These are phyloP conservation scores for Lasioglossum morio DNA, from an alignment of 2,888 invertebrate species.

Conservation along the genomic window DNA sequence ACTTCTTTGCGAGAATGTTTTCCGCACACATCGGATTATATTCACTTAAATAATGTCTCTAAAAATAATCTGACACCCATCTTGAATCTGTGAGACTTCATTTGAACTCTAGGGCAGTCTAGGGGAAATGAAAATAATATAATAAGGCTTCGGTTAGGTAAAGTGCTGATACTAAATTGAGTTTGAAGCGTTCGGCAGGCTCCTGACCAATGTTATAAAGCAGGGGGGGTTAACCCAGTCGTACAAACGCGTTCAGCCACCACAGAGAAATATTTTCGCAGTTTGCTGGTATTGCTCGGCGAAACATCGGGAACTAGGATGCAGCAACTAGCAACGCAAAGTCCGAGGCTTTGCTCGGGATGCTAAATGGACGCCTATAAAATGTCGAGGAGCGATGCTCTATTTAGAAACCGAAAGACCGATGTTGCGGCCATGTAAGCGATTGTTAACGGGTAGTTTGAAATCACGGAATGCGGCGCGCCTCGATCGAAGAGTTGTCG, in stretches of 20 bases:
- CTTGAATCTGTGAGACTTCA: background rate
- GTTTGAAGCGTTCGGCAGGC: background rate
- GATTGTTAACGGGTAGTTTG: constrained; percentile 65
- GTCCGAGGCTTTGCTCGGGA: background rate
- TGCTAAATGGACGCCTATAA: constrained; percentile 42
- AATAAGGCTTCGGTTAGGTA: no score
- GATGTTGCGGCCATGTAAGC: constrained; percentile 49
- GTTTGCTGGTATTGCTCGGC: background rate
- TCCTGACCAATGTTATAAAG: background rate
- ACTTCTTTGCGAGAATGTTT: background rate
- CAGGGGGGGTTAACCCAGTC: background rate
- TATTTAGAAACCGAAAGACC: constrained; percentile 38
- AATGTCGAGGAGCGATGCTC: constrained; percentile 26
- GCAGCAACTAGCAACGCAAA: background rate
- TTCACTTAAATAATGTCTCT: no score
- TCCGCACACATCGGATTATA: no score
- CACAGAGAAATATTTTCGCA: constrained; percentile 6
- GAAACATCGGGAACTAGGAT: constrained; percentile 1
- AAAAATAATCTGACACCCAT: no score
- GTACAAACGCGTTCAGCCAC: background rate
- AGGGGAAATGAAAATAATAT: no score
- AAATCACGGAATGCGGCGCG: constrained; percentile 58
- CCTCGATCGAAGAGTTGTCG: constrained; percentile 56
- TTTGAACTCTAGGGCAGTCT: background rate
- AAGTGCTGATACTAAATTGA: background rate